phyloP scores from a whole-genome alignment of 2,113 vertebrate species.

The Peucedramus taeniatus region DNA sequence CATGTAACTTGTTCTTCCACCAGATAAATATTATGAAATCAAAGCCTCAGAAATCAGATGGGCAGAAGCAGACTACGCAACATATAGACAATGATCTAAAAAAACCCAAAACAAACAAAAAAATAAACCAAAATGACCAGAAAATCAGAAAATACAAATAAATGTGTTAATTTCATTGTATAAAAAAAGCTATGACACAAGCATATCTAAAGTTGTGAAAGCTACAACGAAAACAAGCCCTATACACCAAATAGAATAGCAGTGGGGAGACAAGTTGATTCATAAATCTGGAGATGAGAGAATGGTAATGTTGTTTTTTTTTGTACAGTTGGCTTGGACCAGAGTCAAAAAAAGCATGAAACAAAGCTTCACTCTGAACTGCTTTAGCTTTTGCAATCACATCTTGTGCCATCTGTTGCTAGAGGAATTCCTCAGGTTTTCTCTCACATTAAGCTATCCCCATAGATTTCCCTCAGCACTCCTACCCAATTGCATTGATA shows the following conservation, averaged over 20 bases:
- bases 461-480: neutral
- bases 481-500: conserved; percentile 23
- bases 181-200: neutral
- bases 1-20: neutral
- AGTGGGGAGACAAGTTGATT: neutral
- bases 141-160: neutral
- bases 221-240: fast-evolving
- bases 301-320: neutral
- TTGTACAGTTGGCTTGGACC: neutral
- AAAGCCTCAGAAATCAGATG: neutral
- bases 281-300: neutral
- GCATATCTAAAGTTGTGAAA: neutral
- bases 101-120: neutral
- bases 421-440: conserved; percentile 12
- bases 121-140: neutral
- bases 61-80: neutral
- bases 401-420: conserved; percentile 28
- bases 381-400: conserved; percentile 7
- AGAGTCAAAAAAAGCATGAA: neutral
- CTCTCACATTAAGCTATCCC: neutral
- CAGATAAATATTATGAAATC: neutral
- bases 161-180: neutral
- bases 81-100: neutral
- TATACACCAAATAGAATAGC: neutral
- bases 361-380: neutral